These are phyloP conservation scores for Congeria kusceri DNA, from an alignment of 2,888 invertebrate genomes.

Conservation along the genomic window DNA sequence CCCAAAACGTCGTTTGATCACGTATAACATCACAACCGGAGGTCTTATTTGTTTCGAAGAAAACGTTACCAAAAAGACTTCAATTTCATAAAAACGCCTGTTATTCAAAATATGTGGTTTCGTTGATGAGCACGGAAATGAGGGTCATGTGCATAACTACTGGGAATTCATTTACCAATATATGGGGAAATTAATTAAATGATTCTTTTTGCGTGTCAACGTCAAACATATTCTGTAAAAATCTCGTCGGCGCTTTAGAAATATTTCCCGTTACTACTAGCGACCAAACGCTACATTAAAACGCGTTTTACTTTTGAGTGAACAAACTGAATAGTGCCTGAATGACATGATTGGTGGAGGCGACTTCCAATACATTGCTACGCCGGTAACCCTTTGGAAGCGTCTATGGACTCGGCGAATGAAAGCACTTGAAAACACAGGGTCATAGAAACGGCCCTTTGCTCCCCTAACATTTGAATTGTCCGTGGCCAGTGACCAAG, in stretches of 20 bases:
- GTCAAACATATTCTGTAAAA: conserved; percentile 41
- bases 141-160: conserved; percentile 27
- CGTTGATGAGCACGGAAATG: conserved; percentile 36
- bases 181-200: conserved; percentile 63
- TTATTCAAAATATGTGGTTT: conserved; percentile 46
- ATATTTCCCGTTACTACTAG: conserved; percentile 34
- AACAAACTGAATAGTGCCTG: conserved; percentile 55
- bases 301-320: conserved; percentile 54
- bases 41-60: neutral
- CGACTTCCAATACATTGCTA: conserved; percentile 28
- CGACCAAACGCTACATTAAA: conserved; percentile 45
- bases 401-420: conserved; percentile 29
- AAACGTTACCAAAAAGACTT: neutral
- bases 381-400: conserved; percentile 22
- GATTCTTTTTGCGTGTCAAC: conserved; percentile 45
- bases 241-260: conserved; percentile 30
- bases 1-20: no score
- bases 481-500: conserved; percentile 60
- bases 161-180: conserved; percentile 49
- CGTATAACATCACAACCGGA: neutral
- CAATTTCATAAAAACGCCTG: conserved; percentile 31
- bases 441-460: conserved; percentile 49
- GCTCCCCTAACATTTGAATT: conserved; percentile 42
- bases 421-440: conserved; percentile 44
- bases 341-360: conserved; percentile 17